Evolutionary conservation across 2,797 vertebrate genomes (phyloP).

Genomic region (Anguilla marmorata): DNA sequence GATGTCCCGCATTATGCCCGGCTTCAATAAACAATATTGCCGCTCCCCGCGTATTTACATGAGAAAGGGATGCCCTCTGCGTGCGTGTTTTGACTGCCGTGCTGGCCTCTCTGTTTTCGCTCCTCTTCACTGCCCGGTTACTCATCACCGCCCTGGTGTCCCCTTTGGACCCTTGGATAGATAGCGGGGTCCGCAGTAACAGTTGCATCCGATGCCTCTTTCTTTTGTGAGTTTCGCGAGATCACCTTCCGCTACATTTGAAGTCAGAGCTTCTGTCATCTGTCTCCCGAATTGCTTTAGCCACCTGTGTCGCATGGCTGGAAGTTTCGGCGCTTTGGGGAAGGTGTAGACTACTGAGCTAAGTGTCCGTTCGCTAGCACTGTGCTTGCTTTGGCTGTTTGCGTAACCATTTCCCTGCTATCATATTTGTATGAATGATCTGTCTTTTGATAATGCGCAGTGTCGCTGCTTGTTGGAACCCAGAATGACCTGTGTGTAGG

Average conservation of each 20-base stretch:
- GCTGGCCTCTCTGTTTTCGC: slow-evolving; percentile 6
- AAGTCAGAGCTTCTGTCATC: neutral
- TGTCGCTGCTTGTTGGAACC: neutral
- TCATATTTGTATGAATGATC: neutral
- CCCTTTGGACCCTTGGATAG: slow-evolving; percentile 62
- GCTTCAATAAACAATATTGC: slow-evolving; percentile 82
- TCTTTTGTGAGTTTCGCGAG: neutral
- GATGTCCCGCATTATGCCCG: slow-evolving; percentile 79
- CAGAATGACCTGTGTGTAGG: neutral
- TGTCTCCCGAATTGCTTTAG: neutral
- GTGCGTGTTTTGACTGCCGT: slow-evolving; percentile 23
- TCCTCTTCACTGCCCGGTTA: neutral
- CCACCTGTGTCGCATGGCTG: neutral
- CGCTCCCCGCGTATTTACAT: slow-evolving; percentile 75
- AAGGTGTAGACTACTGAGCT: neutral
- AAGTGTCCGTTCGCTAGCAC: neutral
- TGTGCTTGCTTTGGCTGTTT: neutral
- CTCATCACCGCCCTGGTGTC: neutral
- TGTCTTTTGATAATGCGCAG: neutral
- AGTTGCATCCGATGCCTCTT: neutral
- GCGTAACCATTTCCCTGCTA: neutral
- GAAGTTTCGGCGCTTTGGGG: neutral
- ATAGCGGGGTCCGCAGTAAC: neutral
- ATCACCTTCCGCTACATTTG: neutral
- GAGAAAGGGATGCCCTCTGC: slow-evolving; percentile 66